Evolutionary conservation across 2,113 vertebrate genomes (phyloP).

Genomic region (Falcunculus frontatus): DNA sequence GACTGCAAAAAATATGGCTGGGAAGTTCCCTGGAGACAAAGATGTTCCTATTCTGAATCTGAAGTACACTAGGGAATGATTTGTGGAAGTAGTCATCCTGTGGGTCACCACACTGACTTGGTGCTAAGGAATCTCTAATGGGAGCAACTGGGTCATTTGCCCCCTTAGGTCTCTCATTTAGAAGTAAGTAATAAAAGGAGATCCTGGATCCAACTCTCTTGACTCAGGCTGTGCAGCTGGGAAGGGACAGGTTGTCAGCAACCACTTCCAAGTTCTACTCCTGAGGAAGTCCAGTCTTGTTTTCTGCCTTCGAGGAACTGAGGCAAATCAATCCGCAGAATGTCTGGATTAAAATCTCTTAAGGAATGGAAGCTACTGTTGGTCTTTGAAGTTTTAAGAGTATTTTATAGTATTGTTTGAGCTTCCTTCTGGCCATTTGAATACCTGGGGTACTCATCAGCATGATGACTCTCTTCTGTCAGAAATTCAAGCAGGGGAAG

Average conservation of each 20-base stretch:
- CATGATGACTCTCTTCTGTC: background rate
- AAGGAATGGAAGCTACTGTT: background rate
- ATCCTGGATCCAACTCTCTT: background rate
- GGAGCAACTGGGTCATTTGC: background rate
- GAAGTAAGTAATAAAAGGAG: background rate
- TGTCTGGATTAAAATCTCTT: background rate
- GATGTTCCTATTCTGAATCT: background rate
- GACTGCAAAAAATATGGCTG: background rate
- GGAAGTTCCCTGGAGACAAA: background rate
- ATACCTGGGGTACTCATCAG: rapidly evolving
- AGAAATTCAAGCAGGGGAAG: background rate
- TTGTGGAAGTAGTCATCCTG: background rate
- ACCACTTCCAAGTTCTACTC: background rate
- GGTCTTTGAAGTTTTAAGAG: background rate
- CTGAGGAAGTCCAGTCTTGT: background rate
- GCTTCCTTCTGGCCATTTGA: background rate
- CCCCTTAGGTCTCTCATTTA: background rate
- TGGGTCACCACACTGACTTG: background rate
- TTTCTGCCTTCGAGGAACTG: background rate
- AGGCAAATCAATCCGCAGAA: background rate
- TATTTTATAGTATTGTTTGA: background rate
- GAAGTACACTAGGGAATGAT: background rate
- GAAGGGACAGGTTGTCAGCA: background rate
- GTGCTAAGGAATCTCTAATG: background rate
- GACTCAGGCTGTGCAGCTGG: background rate